Conservation (phyloP, 2,797 vertebrate genomes). For the Alosa sapidissima region DNA sequence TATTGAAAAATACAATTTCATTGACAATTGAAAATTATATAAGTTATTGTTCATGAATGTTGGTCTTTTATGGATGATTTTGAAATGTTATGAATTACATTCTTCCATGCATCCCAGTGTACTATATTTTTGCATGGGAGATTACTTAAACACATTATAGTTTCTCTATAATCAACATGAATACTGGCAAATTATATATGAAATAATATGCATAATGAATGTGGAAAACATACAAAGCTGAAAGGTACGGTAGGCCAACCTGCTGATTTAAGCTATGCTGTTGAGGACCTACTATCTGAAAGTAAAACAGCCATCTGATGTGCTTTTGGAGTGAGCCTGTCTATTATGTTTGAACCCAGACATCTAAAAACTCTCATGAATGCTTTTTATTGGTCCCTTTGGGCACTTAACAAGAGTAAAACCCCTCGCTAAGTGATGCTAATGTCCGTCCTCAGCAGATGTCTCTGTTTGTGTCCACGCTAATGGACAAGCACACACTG, state of each 20-base stretch:
- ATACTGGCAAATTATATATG: no score
- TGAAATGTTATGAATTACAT: no score
- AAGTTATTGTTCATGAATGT: no score
- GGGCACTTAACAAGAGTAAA: slow-evolving; percentile 51
- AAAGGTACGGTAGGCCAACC: not conserved
- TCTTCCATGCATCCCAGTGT: not conserved
- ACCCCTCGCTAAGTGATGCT: slow-evolving; percentile 55
- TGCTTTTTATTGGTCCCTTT: slow-evolving; percentile 25
- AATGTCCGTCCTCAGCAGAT: slow-evolving; percentile 57
- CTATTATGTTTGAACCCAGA: slow-evolving; percentile 21
- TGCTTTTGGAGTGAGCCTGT: not conserved
- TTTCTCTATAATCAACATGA: not conserved
- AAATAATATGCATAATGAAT: no score
- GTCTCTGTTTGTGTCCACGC: slow-evolving; percentile 24
- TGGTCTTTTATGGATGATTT: no score
- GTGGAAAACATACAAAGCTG: not conserved
- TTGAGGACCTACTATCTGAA: not conserved
- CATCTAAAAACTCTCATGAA: slow-evolving; percentile 44
- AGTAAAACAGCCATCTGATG: not conserved
- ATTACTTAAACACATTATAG: not conserved
- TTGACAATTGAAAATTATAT: no score
- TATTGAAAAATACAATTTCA: not conserved
- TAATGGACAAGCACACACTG: slow-evolving; percentile 55
- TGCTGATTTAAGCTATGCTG: not conserved
- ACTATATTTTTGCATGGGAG: not conserved